Base-by-base conservation (phyloP, 2,888 invertebrate genomes). In the Sericinus montela region DNA sequence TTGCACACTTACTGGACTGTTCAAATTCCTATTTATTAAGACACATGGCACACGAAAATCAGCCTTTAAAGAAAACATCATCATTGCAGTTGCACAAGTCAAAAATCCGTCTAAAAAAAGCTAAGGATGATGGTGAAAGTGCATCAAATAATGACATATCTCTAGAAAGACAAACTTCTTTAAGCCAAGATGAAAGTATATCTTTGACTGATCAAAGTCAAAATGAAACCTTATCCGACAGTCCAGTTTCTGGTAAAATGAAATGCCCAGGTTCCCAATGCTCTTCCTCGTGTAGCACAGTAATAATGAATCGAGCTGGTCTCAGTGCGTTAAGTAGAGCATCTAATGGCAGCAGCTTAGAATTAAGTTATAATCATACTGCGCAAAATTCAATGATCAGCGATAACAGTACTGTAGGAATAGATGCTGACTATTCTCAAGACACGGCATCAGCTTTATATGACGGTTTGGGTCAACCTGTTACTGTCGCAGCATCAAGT, bases 251-350 rank as follows among this genome's bases (percentile, higher is more conserved):
- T 36, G 90, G 85, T 61, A 91, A 90, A 65, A 82, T 86, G 25
- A 88, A 93, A 75, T 93, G 93, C 69, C 91, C 93, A 37, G 94
- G 94, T 45, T 95, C 95, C 19, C 95, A 95, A 72, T 95, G 96
- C 75, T 95, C 95, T 48, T 95, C 95, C 45, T 95, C 94, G 19
- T 95, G 95, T 72, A 95, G 95, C 67, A 96, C 96, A 29, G 95
- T 95, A n/a, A 95, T 95, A 59, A 93, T 95, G 60, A 81, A 90
- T 7, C 81, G 89, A 59, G 85, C 90, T 23, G 88, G 89, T 38
- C 70, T 85, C 14, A 87, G 80, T 51, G 79, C 89, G 9, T 69
- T 90, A 43, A 91, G 94, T 59, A 89, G 94, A 63, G 90, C 93
- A 53, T 95, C 95, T 19, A 94, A 95, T 35, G 93, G 93, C 43